A percentile compares a stretch with the other conserved stretches of the same genome.
Conservation (phyloP, 1,140 invertebrate genomes). For the Ceratina australensis region DNA sequence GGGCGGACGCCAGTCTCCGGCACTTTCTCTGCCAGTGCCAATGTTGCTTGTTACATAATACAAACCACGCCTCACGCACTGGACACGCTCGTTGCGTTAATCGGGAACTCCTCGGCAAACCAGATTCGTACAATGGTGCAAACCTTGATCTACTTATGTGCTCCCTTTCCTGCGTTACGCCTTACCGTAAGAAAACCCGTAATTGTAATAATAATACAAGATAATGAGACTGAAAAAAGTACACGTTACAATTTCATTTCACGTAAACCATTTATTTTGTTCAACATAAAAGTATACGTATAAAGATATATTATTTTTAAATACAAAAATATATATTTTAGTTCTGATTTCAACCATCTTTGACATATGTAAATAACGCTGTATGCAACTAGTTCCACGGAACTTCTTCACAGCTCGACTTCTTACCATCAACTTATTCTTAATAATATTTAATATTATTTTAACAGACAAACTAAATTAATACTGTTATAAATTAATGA, state of each 20-base stretch:
- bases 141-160: slow-evolving; percentile 73
- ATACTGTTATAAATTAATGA: not conserved
- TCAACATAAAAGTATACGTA: slow-evolving; percentile 8
- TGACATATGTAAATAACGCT: too few species aligned
- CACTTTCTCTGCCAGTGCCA: slow-evolving; percentile 63
- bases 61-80: slow-evolving; percentile 58
- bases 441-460: too few species aligned
- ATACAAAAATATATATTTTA: slow-evolving; percentile 17
- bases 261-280: not conserved
- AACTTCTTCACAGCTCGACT: too few species aligned
- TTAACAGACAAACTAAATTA: not conserved
- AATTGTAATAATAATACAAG: not conserved
- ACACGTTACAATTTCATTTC: not conserved
- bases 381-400: too few species aligned
- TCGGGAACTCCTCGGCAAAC: slow-evolving; percentile 58
- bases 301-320: slow-evolving; percentile 36
- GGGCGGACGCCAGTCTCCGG: slow-evolving; percentile 22
- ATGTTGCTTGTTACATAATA: slow-evolving; percentile 58
- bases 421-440: too few species aligned
- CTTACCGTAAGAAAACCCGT: not conserved
- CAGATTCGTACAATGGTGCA: slow-evolving; percentile 64
- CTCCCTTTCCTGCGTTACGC: slow-evolving; percentile 37
- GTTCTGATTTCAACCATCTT: too few species aligned
- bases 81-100: slow-evolving; percentile 56
- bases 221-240: not conserved